These are phyloP conservation scores for Leucophora obtusa DNA, from an alignment of 2,888 invertebrate species.

Conservation along the genomic window DNA sequence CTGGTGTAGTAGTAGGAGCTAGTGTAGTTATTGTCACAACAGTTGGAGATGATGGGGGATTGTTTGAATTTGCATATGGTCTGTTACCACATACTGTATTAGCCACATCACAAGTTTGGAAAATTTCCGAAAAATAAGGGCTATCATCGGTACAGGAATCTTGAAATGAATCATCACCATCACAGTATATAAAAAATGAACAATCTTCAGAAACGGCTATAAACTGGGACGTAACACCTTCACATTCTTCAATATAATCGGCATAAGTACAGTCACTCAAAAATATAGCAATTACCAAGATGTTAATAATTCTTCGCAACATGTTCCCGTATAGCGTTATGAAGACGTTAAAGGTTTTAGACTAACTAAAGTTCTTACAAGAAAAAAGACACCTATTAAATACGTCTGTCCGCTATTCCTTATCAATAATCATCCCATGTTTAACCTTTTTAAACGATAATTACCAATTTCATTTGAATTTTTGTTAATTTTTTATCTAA, in stretches of 20 bases:
- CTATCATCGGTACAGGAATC: constrained; percentile 63
- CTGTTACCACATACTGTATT: constrained; percentile 61
- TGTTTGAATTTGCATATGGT: constrained; percentile 21
- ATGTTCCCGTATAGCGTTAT: constrained; percentile 8
- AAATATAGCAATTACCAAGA: not conserved
- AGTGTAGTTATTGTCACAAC: constrained; percentile 11
- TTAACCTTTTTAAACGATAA: not conserved
- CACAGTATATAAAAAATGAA: constrained; percentile 71
- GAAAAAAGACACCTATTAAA: constrained; percentile 19
- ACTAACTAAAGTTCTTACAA: constrained; percentile 23
- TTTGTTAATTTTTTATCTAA: not conserved
- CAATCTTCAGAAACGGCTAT: constrained; percentile 69
- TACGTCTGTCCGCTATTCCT: not conserved
- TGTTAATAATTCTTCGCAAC: not conserved
- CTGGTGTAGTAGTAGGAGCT: constrained; percentile 9
- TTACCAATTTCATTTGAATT: not conserved
- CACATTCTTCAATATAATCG: constrained; percentile 70
- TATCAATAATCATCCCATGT: constrained; percentile 8
- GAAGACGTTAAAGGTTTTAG: constrained; percentile 11
- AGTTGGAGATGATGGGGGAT: constrained; percentile 27
- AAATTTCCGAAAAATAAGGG: constrained; percentile 52
- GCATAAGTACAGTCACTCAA: constrained; percentile 34
- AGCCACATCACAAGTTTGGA: constrained; percentile 52
- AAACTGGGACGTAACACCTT: constrained; percentile 66
- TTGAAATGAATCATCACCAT: constrained; percentile 69